Conservation (phyloP, 2,797 vertebrate genomes). For the Glossophaga mutica region DNA sequence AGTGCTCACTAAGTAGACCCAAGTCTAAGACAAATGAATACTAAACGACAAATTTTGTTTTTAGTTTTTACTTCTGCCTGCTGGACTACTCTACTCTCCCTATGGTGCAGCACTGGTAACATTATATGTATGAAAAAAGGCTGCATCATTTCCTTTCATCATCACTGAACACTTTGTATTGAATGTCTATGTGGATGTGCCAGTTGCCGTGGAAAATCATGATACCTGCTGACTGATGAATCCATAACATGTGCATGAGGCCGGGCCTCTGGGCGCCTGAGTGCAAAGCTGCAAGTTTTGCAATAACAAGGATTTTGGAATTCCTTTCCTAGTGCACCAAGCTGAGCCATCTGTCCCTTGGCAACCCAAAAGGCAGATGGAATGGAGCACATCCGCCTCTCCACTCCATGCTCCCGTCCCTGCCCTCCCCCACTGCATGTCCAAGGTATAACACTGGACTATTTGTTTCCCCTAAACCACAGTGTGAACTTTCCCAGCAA, state of each 20-base stretch:
- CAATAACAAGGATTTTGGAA: constrained; percentile 31
- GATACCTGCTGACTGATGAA: neutral
- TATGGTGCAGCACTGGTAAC: neutral
- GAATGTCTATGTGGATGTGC: neutral
- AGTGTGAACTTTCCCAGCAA: constrained; percentile 5
- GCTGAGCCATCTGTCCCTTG: neutral
- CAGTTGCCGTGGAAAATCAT: neutral
- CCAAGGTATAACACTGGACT: constrained; percentile 11
- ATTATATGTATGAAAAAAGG: neutral
- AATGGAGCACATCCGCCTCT: neutral
- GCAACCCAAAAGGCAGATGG: neutral
- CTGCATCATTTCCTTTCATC: constrained; percentile 28
- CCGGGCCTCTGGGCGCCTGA: neutral
- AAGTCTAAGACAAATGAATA: constrained; percentile 38
- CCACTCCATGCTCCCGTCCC: too few species aligned
- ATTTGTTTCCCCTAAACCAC: constrained; percentile 59
- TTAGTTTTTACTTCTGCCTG: constrained; percentile 26
- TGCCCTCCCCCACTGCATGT: neutral
- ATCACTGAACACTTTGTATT: neutral
- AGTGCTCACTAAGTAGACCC: neutral
- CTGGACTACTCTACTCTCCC: neutral
- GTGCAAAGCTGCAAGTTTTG: neutral
- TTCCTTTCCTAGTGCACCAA: neutral
- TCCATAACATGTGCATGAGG: neutral
- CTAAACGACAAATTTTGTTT: constrained; percentile 51